Evolutionary conservation across 2,888 invertebrate species (phyloP).

Genomic region (Pocota personata): DNA sequence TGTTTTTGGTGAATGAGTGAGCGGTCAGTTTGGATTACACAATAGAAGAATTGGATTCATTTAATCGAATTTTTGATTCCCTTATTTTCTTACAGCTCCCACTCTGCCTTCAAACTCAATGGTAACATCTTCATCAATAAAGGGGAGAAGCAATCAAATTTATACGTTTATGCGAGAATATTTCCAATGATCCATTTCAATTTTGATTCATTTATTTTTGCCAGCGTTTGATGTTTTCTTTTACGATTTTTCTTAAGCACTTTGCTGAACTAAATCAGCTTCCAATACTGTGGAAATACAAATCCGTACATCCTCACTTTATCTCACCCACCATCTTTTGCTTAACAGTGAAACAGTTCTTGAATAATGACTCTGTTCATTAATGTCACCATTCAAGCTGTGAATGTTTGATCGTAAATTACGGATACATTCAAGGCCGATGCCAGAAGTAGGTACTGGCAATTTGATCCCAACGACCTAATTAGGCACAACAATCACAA

Average conservation of each 20-base stretch:
- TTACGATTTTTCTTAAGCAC: not conserved
- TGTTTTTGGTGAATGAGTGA: too few relatives aligned
- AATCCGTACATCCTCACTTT: not conserved
- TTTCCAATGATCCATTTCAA: not conserved
- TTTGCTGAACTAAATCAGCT: not conserved
- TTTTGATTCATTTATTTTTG: not conserved
- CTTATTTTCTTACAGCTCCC: too few relatives aligned
- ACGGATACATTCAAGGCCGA: not conserved
- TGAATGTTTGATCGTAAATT: constrained; percentile 29
- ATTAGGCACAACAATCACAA: constrained; percentile 47
- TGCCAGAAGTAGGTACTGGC: not conserved
- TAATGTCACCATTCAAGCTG: constrained; percentile 11
- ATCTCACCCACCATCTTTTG: not conserved
- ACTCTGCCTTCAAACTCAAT: too few relatives aligned
- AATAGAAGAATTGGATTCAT: too few relatives aligned
- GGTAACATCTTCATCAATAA: too few relatives aligned
- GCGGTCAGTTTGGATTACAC: too few relatives aligned
- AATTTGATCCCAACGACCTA: constrained; percentile 30
- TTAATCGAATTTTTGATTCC: too few relatives aligned
- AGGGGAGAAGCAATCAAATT: too few relatives aligned
- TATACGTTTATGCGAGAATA: not conserved
- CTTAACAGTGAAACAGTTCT: not conserved
- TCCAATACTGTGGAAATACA: too few relatives aligned
- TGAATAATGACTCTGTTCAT: constrained; percentile 24
- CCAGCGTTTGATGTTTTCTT: not conserved